Base-by-base conservation (phyloP, 2,888 invertebrate genomes). In the Mantis religiosa region DNA sequence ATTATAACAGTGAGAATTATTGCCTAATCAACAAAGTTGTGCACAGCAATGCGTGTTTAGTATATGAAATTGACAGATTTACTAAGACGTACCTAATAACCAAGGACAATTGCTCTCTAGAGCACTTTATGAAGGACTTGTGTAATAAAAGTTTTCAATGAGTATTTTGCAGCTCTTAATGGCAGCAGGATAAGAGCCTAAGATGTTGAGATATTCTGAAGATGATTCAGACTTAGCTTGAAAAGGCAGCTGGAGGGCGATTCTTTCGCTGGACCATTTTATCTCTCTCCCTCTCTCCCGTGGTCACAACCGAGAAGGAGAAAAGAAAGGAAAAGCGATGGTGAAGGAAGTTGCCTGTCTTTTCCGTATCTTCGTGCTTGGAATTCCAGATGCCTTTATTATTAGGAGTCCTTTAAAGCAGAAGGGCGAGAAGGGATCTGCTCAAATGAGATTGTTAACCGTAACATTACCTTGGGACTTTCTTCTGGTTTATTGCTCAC, bases 381-480 rank as follows among this genome's bases (percentile, higher is more conserved):
- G 89, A 89, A 89, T 89, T 89, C 89, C 83, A 82, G 87, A 89
- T 89, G 89, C 83, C 89, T 87, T 89, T 88, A 88, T 88, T 89
- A 89, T 88, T 87, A 87, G 82, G 34, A 85, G 88, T 28, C 71
- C 71, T 82, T 87, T 85, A 88, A 85, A 87, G 87, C n/a, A 81
- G 87, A 87, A 34, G 82, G 82, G 15, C 14, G 83, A 83, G 28
- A 83, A 28, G 83, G 14, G 54, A 71, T 71, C 54, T 25, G 54
- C 25, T 20, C 15, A 83, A 83, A 27, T 83, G 28, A 28, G 27
- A 28, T 47, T 47, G 54, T 85, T 27, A 47, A 85, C 41, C 27
- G 14, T 85, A 85, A 28, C 85, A 47, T 71, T 71, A 71, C 54
- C 54, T 54, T 14, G 47, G 1, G 47, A n/a, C 14, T 85, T 41